Evolutionary conservation across 2,113 vertebrate species (phyloP), one percentile per base, ranked within the genome.

Genomic region (Pollimyrus isidori): DNA sequence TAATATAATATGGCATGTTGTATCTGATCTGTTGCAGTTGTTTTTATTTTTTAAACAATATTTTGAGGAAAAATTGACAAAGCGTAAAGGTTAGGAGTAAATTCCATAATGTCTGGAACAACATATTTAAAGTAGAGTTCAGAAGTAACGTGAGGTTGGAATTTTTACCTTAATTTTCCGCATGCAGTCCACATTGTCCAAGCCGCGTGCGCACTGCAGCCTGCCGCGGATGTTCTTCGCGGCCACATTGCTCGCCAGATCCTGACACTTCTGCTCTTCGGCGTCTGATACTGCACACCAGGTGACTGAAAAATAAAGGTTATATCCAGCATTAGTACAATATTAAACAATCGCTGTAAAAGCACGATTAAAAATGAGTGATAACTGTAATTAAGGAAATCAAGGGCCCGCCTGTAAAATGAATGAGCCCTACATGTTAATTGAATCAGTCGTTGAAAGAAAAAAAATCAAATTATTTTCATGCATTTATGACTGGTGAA

Each of bases 181-280:
- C 92, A 96, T 96, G 88, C 96, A 96, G 85, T 96, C 95, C 7
- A 92, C 92, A 53, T 93, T 91, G 91, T 91, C 93, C 58, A 93
- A 90, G 1, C 95, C 95, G 9, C 95, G 94, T 86, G 95, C 93
- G 35, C 96, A 96, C 56, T 89, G 89, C 89, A 96, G 88, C 2
- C 88, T 93, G 58, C 95, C 95, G 39, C 93, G 92, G 7, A 96
- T 89, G 84, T 95, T 95, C 85, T 6, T 92, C 50, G 92, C 93
- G 19, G 94, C 95, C 52, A 94, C 90, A 0, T 96, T 96, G 6
- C 94, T 91, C 0, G 96, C 93, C 91, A 96, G 92, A 91, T 96
- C 95, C 93, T 94, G 88, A 92, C 96, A 96, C 90, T 96, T 96
- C 91, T 95, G 94, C 91, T 95, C 93, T 86, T 96, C 95, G 1